Conservation (phyloP, 2,888 invertebrate genomes). For the Acanthosoma haemorrhoidale region DNA sequence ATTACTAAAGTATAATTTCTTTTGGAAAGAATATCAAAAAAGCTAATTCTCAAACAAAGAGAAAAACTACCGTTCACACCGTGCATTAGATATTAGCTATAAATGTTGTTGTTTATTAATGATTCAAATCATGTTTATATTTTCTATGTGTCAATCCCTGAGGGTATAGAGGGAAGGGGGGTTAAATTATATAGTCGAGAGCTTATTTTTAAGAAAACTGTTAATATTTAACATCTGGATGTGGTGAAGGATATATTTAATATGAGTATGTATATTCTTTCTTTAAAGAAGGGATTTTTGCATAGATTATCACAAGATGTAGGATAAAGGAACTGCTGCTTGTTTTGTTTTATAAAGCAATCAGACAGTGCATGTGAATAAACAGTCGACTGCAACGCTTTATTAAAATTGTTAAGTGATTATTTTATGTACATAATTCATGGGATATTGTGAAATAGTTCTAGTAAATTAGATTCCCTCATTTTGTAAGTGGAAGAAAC, state of each 20-base stretch:
- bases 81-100: conserved; percentile 15
- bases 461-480: no score
- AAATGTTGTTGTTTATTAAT: conserved; percentile 37
- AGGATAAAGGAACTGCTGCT: conserved; percentile 25
- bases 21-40: no score
- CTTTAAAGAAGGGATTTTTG: neutral
- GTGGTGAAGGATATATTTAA: neutral
- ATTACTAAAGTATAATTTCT: no score
- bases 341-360: conserved; percentile 5
- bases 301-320: neutral
- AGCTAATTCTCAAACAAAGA: no score
- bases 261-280: conserved; percentile 4
- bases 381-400: neutral
- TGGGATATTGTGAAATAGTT: no score
- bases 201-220: conserved; percentile 30
- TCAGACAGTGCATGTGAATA: neutral
- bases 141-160: conserved; percentile 31
- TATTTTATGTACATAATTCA: no score
- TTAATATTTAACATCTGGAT: conserved; percentile 14
- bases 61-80: no score
- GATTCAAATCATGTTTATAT: conserved; percentile 33
- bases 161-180: conserved; percentile 18
- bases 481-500: no score
- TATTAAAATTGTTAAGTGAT: neutral
- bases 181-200: conserved; percentile 20